These are phyloP conservation scores for Mormyrus hasselquistii DNA, from an alignment of 2,797 vertebrate genomes.

Conservation along the genomic window DNA sequence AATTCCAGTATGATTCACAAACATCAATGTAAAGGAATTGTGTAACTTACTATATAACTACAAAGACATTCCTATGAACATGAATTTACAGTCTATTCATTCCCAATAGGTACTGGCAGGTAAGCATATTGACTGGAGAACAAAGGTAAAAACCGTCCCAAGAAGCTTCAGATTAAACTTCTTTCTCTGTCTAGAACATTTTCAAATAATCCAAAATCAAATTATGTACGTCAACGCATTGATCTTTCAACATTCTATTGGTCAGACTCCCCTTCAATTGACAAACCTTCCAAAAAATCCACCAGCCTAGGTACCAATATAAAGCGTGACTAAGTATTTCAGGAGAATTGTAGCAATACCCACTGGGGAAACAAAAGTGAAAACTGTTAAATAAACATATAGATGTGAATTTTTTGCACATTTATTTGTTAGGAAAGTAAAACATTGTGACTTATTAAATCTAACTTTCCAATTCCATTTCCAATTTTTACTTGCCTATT, in stretches of 20 bases:
- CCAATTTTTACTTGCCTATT: not conserved
- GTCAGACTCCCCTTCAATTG: not conserved
- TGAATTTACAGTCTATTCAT: not conserved
- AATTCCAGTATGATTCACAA: not conserved
- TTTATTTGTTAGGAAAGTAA: not conserved
- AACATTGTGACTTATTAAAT: not conserved
- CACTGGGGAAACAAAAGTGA: not conserved
- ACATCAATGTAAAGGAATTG: not conserved
- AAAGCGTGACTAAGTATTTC: not conserved
- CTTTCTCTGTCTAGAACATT: not conserved
- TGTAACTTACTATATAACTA: not conserved
- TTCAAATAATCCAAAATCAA: not conserved
- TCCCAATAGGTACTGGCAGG: not conserved
- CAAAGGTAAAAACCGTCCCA: not conserved
- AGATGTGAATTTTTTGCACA: not conserved
- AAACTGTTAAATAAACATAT: not conserved
- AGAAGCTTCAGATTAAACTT: not conserved
- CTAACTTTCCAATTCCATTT: not conserved
- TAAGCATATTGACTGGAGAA: not conserved
- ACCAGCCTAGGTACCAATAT: not conserved
- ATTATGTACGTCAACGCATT: not conserved
- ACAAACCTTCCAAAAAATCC: not conserved
- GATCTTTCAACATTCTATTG: not conserved
- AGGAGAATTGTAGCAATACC: not conserved
- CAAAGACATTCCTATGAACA: not conserved